Conservation (phyloP, 2,888 invertebrate genomes). For the Zeuzera pyrina region DNA sequence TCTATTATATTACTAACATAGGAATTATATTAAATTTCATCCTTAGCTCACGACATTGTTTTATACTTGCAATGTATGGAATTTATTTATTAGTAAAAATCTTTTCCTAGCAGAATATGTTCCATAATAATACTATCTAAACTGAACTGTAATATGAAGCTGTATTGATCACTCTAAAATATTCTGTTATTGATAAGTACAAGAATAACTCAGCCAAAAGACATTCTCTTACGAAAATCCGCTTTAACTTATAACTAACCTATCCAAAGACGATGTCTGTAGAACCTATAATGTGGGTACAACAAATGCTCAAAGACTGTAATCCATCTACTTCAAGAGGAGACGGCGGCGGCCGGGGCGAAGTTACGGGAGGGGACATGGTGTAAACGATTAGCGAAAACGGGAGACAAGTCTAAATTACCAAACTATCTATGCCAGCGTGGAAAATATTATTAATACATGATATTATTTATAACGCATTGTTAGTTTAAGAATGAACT, state of each 20-base stretch:
- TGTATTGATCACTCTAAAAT: neutral
- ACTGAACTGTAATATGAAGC: neutral
- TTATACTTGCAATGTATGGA: too few relatives aligned
- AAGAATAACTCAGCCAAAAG: neutral
- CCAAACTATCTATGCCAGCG: too few relatives aligned
- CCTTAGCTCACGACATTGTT: too few relatives aligned
- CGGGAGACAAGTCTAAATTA: conserved; percentile 19
- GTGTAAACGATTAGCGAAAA: conserved; percentile 10
- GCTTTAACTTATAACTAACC: conserved; percentile 23
- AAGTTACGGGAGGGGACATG: conserved; percentile 18
- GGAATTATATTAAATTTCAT: too few relatives aligned
- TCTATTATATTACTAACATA: too few relatives aligned
- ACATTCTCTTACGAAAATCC: too few relatives aligned
- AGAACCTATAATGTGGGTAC: conserved; percentile 39
- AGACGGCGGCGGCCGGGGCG: conserved; percentile 21
- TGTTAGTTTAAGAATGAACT: too few relatives aligned
- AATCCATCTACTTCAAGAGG: conserved; percentile 67
- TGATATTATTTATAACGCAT: too few relatives aligned
- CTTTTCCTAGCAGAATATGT: too few relatives aligned
- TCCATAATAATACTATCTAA: neutral
- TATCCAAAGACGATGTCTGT: conserved; percentile 19
- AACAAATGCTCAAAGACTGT: conserved; percentile 48
- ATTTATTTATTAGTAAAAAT: too few relatives aligned
- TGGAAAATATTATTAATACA: too few relatives aligned
- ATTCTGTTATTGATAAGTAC: neutral